Base-by-base conservation (phyloP, 2,797 vertebrate genomes). In the Sebastes elongatus region DNA sequence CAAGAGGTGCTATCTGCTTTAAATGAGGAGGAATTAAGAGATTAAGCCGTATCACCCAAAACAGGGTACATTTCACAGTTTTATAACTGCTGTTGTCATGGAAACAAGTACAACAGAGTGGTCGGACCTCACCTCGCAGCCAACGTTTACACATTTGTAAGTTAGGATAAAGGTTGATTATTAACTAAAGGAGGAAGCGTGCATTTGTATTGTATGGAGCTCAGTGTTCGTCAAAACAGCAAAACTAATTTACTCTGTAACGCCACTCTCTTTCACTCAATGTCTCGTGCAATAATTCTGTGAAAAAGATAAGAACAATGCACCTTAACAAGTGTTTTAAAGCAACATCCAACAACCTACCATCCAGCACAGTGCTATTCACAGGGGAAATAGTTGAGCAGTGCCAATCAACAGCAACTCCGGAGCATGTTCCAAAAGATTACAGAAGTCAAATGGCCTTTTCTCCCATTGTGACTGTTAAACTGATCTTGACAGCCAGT, bases 401-500 rank as follows among this genome's bases (percentile, higher is more conserved):
- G 61, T 92, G 92, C 84, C 88, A 93, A 90, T 92, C 90, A 85
- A 23, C 76, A 61, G 88, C 84, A 76, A 87, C 88, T 86, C 76
- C 52, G 77, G 71, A 85, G 69, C 85, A 89, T 94, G 92, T 94
- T 91, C 49, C 75, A 90, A 93, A 90, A 94, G 92, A 94, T 94
- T 93, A 93, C 89, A 90, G 84, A 93, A 95, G 92, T 93, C 91
- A 95, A 94, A 94, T 92, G 90, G 92, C 88, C 89, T 91, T 94
- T 93, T 95, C 92, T 90, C 60, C 92, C 77, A 91, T 94, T 94
- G 94, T 95, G 89, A 82, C 80, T 84, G 91, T 87, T 93, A 94
- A 95, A 95, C 89, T 89, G 81, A 89, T 94, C 86, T 86, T 94
- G 94, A 95, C 94, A 95, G 92, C 90, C 89, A 86, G 91, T 91